phyloP scores from a whole-genome alignment of 35 echinoderm and acorn worm genomes.

The Lytechinus pictus region DNA sequence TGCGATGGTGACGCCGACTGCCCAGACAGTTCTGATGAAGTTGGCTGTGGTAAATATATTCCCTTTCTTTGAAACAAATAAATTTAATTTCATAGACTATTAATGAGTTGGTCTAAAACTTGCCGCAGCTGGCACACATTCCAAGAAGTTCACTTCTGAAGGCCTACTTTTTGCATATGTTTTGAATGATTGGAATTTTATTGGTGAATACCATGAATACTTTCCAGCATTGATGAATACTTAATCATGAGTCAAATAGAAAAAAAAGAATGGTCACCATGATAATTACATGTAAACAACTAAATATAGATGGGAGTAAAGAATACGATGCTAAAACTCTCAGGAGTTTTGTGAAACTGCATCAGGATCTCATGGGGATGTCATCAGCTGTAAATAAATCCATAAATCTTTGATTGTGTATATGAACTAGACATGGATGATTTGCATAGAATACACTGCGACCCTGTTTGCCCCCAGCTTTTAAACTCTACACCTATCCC shows the following conservation, averaged over 20 bases:
- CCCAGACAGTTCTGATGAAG: slow-evolving; percentile 78
- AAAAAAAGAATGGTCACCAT: background rate
- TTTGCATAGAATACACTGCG: background rate
- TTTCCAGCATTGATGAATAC: background rate
- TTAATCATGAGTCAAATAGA: background rate
- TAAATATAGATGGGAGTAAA: background rate
- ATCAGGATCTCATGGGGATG: background rate
- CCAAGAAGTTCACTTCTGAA: background rate
- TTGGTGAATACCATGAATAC: background rate
- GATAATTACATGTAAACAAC: too few species aligned
- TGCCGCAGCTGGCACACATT: background rate
- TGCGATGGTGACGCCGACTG: slow-evolving; percentile 91
- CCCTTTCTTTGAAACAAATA: background rate
- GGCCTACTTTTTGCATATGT: background rate
- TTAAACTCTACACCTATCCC: background rate
- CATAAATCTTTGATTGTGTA: background rate
- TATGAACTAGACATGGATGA: slow-evolving; percentile 11
- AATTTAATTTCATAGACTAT: background rate
- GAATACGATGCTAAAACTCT: background rate
- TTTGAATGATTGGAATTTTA: background rate
- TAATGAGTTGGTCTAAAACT: background rate
- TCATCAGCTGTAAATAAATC: background rate
- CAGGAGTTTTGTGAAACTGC: background rate
- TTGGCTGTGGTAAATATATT: slow-evolving; percentile 49
- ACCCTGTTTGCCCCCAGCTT: background rate